Conservation (phyloP, 23 tunicate genomes). For the Trididemnum nubilum region DNA sequence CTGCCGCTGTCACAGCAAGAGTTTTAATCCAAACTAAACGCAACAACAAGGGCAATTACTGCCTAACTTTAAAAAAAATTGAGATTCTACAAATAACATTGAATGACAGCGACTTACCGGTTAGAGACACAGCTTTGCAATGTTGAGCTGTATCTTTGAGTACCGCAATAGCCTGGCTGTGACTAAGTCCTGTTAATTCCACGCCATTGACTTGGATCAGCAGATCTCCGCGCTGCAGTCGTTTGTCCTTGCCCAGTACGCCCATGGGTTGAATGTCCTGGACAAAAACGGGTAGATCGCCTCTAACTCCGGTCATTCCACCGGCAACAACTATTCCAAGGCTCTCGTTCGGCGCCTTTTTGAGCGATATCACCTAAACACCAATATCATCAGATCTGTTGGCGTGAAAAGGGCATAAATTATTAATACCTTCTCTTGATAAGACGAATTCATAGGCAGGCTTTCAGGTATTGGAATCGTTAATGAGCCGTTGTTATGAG, state of each 20-base stretch:
- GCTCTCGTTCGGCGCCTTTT: conserved; percentile 58
- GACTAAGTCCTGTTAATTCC: conserved; percentile 56
- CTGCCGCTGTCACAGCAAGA: too few relatives aligned
- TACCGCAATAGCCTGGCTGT: conserved; percentile 59
- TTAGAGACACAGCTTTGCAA: conserved; percentile 42
- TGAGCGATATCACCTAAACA: conserved; percentile 57
- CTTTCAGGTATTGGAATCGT: background rate
- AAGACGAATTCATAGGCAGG: background rate
- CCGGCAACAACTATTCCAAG: conserved; percentile 93
- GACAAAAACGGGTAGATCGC: conserved; percentile 83
- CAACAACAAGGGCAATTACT: too few relatives aligned
- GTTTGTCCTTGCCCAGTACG: conserved; percentile 67
- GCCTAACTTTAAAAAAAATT: too few relatives aligned
- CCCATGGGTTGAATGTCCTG: conserved; percentile 75
- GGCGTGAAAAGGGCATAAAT: background rate
- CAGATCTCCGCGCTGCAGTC: conserved; percentile 79
- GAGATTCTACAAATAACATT: too few relatives aligned
- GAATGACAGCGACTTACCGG: too few relatives aligned
- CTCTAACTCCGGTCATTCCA: conserved; percentile 51
- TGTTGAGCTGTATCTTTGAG: conserved; percentile 78
- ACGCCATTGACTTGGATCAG: conserved; percentile 64
- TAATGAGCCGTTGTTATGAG: background rate
- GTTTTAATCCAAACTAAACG: too few relatives aligned
- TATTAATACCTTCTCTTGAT: conserved; percentile 14
- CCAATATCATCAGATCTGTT: background rate